phyloP scores from a whole-genome alignment of 2,113 vertebrate species.

The Globicephala melas region DNA sequence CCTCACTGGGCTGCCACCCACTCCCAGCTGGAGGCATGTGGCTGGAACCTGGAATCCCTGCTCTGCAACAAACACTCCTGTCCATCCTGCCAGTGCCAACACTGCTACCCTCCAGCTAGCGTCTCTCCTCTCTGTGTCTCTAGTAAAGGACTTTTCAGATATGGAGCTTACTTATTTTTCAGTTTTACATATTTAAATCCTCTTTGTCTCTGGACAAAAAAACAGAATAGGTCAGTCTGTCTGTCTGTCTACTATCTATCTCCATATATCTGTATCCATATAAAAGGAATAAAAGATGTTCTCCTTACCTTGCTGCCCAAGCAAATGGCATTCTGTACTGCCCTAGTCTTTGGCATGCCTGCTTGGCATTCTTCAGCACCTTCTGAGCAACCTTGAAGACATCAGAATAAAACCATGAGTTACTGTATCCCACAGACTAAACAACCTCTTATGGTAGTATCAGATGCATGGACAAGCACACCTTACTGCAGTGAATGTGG shows the following conservation, averaged over 20 bases:
- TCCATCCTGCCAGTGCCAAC: background rate
- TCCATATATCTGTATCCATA: background rate
- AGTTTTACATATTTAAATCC: background rate
- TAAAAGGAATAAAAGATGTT: background rate
- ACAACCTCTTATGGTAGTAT: background rate
- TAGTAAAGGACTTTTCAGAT: background rate
- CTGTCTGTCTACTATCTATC: background rate
- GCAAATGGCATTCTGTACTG: constrained; percentile 98
- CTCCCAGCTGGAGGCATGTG: background rate
- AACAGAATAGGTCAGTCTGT: background rate
- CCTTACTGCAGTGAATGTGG: background rate
- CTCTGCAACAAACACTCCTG: background rate
- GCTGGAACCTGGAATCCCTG: background rate
- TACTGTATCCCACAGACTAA: background rate
- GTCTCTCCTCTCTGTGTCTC: background rate
- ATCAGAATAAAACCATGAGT: constrained; percentile 33
- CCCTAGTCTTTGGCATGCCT: constrained; percentile 93
- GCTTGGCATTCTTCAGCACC: constrained; percentile 97
- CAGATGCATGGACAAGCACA: background rate
- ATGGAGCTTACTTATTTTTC: background rate
- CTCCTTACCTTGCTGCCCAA: constrained; percentile 94
- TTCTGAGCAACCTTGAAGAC: constrained; percentile 93
- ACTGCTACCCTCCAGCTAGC: background rate
- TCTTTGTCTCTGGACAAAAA: background rate
- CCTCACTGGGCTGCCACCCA: too few relatives aligned